phyloP scores from a whole-genome alignment of 2,113 vertebrate genomes.

The Taxidea taxus region DNA sequence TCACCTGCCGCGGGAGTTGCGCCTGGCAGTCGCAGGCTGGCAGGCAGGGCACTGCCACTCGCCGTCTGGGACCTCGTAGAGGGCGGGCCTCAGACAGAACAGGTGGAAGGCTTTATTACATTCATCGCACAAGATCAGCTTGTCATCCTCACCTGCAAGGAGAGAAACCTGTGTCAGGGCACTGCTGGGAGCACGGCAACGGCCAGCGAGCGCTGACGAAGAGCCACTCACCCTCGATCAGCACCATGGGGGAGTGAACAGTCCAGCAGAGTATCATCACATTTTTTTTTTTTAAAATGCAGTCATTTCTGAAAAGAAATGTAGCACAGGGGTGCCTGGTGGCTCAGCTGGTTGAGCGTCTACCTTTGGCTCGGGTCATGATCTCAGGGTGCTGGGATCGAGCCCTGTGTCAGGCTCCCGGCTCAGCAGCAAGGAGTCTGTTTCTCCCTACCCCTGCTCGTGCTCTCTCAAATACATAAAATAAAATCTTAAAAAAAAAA shows the following conservation, averaged over 20 bases:
- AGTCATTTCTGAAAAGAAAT: conserved; percentile 22
- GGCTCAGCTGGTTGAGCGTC: too few species aligned
- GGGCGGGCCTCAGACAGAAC: conserved; percentile 94
- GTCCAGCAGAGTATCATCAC: not conserved
- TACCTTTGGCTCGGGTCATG: too few species aligned
- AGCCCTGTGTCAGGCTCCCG: too few species aligned
- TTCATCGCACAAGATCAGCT: conserved; percentile 96
- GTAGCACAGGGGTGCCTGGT: not conserved
- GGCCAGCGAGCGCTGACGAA: not conserved
- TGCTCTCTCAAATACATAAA: too few species aligned
- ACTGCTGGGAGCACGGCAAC: not conserved
- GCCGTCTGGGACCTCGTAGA: conserved; percentile 93
- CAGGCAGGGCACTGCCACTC: conserved; percentile 98
- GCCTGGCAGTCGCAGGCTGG: conserved; percentile 92
- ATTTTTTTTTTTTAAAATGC: not conserved
- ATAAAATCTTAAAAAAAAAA: too few species aligned
- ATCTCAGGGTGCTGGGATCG: too few species aligned
- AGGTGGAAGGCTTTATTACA: conserved; percentile 99
- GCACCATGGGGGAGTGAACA: not conserved
- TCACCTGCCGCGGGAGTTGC: conserved; percentile 93
- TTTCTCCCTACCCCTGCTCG: too few species aligned
- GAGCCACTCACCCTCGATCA: not conserved
- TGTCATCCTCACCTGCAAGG: conserved; percentile 94
- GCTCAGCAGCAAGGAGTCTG: too few species aligned
- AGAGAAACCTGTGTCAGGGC: not conserved